phyloP scores from a whole-genome alignment of 2,797 vertebrate species.

The Esox masquinongy region DNA sequence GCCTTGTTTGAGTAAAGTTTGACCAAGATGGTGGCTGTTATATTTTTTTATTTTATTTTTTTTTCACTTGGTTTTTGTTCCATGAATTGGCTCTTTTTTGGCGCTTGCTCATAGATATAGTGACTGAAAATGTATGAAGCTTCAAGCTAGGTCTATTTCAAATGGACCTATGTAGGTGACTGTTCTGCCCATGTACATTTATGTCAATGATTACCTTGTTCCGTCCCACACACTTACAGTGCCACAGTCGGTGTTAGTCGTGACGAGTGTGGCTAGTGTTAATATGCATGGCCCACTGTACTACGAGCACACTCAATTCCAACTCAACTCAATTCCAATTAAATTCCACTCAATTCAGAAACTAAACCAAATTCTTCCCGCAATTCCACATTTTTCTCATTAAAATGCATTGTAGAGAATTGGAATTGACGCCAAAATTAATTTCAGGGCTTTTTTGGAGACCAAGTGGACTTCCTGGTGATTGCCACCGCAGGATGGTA shows the following conservation, averaged over 20 bases:
- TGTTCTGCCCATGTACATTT: slow-evolving; percentile 50
- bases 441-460: slow-evolving; percentile 46
- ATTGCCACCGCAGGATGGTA: slow-evolving; percentile 61
- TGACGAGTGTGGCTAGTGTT: slow-evolving; percentile 48
- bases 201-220: slow-evolving; percentile 50
- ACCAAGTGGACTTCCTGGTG: slow-evolving; percentile 22
- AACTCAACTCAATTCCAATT: no score
- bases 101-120: slow-evolving; percentile 55
- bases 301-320: neutral
- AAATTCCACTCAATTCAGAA: no score
- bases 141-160: slow-evolving; percentile 59
- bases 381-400: no score
- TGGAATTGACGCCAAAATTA: slow-evolving; percentile 19
- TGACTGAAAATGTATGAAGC: slow-evolving; percentile 68
- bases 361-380: no score
- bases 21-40: slow-evolving; percentile 66
- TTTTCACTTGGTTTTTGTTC: slow-evolving; percentile 50
- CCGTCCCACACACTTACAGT: slow-evolving; percentile 43
- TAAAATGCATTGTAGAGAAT: no score
- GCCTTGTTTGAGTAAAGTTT: slow-evolving; percentile 54
- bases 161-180: slow-evolving; percentile 49
- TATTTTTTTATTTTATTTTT: slow-evolving; percentile 66
- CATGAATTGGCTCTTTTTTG: slow-evolving; percentile 54
- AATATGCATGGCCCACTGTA: slow-evolving; percentile 57
- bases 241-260: slow-evolving; percentile 48